These are phyloP conservation scores for Coenonympha glycerion DNA, from an alignment of 2,888 invertebrate genomes.

Conservation along the genomic window DNA sequence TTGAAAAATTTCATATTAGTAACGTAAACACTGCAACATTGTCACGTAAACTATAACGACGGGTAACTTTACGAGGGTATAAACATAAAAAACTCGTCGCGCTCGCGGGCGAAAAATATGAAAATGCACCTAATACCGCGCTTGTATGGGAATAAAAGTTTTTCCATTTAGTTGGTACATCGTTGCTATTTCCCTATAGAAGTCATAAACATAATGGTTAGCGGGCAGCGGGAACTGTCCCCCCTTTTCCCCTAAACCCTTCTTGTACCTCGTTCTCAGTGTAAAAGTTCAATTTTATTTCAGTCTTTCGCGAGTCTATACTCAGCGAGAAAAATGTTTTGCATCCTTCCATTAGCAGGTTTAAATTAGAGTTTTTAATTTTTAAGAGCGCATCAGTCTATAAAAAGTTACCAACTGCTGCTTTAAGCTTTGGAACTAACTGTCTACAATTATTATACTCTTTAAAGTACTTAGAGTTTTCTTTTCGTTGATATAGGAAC, in stretches of 20 bases:
- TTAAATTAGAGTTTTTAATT: slow-evolving; percentile 56
- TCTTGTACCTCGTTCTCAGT: slow-evolving; percentile 17
- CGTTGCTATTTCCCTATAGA: slow-evolving; percentile 72
- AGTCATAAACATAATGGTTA: slow-evolving; percentile 68
- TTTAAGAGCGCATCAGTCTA: slow-evolving; percentile 44
- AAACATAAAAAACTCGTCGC: slow-evolving; percentile 73
- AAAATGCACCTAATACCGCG: slow-evolving; percentile 62
- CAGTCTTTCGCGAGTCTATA: slow-evolving; percentile 32
- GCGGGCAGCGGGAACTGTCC: slow-evolving; percentile 33
- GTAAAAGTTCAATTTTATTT: slow-evolving; percentile 58
- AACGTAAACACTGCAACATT: slow-evolving; percentile 63
- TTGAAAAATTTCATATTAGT: slow-evolving; percentile 57
- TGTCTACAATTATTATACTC: too few relatives aligned
- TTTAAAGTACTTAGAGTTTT: too few relatives aligned
- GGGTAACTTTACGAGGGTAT: slow-evolving; percentile 62
- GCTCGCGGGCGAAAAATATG: slow-evolving; percentile 56
- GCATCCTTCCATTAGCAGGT: slow-evolving; percentile 54
- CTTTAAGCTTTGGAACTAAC: slow-evolving; percentile 6
- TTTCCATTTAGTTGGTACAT: slow-evolving; percentile 63
- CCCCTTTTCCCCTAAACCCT: slow-evolving; percentile 27
- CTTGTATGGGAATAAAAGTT: slow-evolving; percentile 67
- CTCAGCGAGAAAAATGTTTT: slow-evolving; percentile 48
- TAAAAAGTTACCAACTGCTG: slow-evolving; percentile 26
- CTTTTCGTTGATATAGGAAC: too few relatives aligned
- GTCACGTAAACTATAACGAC: slow-evolving; percentile 62